Percentiles rank a stretch among this genome's conserved stretches.
Conservation (phyloP, 2,888 invertebrate species). For the Calameuta idolon region DNA sequence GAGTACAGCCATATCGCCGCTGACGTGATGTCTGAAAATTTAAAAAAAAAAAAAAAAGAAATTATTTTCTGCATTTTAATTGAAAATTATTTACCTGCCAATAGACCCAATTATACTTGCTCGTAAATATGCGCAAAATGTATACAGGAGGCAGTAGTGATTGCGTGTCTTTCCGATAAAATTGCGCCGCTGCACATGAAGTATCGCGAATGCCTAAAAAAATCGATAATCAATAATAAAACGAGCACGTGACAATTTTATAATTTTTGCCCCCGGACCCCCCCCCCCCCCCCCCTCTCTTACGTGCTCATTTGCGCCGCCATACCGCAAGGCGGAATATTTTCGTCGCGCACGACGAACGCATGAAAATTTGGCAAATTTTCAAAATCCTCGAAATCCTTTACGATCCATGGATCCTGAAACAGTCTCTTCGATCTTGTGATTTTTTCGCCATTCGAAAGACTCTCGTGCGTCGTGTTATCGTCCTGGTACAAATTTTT, state of each 20-base stretch:
- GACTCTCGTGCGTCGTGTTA: background rate
- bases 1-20: constrained; percentile 36
- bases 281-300: background rate
- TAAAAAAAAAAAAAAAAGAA: background rate
- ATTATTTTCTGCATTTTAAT: background rate
- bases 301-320: constrained; percentile 39
- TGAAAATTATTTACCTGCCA: background rate
- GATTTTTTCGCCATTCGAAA: background rate
- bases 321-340: constrained; percentile 36
- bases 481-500: constrained; percentile 2
- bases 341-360: constrained; percentile 43
- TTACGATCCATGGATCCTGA: constrained; percentile 27
- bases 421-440: background rate
- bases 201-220: constrained; percentile 38
- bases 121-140: constrained; percentile 39
- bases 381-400: constrained; percentile 23
- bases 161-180: constrained; percentile 33
- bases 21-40: constrained; percentile 33
- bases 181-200: constrained; percentile 48
- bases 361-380: constrained; percentile 39
- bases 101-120: constrained; percentile 29
- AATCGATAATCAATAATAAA: background rate
- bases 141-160: constrained; percentile 45
- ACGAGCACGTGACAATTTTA: background rate
- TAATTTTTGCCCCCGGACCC: background rate